Base-by-base conservation (phyloP, 2,113 vertebrate genomes). In the Macquaria ambigua region DNA sequence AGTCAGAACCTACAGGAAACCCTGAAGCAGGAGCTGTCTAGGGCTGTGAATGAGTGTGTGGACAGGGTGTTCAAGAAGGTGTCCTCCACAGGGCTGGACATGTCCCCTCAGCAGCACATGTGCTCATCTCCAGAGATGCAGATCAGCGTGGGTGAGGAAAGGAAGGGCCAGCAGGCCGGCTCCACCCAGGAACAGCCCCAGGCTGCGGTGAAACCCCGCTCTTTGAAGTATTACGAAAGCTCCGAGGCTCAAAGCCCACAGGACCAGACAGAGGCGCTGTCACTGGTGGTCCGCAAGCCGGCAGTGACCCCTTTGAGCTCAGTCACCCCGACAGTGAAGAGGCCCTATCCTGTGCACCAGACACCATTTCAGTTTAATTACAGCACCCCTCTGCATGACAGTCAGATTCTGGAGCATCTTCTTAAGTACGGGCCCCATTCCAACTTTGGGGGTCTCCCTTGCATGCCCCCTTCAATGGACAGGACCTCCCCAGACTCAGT, bases 1-100 rank as follows among this genome's bases (percentile, higher is more conserved):
- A 90, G 87, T 10, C 94, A 62, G 69, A 93, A 90, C 43, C 94
- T 97, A 8, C 96, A 97, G 8, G 96, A 97, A 74, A 89, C 93
- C 8, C 91, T 99, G 79, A 98, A 97, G 89, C 93, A 95, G 0
- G 98, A 99, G 92, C 91, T 99, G 80, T 95, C 94, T 1, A 94
- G 86, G 28, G 96, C 96, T 4, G 93, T 96, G 1, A 96, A 94
- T 55, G 95, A 90, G 64, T 97, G 97, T n/a, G 96, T 99, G 74
- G 97, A 99, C 79, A 93, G 94, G 0, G 96, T 97, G 59, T 95
- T 99, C 85, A 96, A 96, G 83, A 96, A 94, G 41, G 86, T 91
- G 74, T 92, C 93, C 11, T 59, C 87, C 61, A 61, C 89, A 21
- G 89, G 91, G 8, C 83, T 85, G 50, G 91, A 92, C 37, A 55